These are phyloP conservation scores for Merluccius polli DNA, from an alignment of 2,797 vertebrate genomes.

Conservation along the genomic window DNA sequence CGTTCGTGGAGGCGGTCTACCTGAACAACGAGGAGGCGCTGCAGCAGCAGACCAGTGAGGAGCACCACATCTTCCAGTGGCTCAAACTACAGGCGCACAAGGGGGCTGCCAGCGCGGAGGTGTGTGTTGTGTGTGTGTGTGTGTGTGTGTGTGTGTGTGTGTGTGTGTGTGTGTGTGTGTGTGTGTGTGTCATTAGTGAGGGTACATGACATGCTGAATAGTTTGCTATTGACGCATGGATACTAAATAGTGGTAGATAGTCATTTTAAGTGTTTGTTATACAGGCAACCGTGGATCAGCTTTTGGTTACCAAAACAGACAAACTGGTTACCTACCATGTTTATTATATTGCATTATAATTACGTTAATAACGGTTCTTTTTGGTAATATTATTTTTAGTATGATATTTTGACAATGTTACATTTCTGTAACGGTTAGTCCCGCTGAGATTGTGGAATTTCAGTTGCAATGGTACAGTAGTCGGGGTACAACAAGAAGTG, in stretches of 20 bases:
- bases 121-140: conserved; percentile 31
- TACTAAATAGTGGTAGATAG: no score
- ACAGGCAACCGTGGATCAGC: no score
- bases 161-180: neutral
- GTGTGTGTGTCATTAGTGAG: neutral
- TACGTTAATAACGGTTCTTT: neutral
- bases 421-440: neutral
- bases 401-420: neutral
- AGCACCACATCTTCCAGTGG: conserved; percentile 80
- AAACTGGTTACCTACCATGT: no score
- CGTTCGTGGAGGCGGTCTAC: conserved; percentile 71
- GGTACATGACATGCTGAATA: neutral
- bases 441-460: neutral
- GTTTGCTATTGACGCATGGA: no score
- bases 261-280: no score
- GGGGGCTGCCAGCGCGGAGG: conserved; percentile 77
- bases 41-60: conserved; percentile 69
- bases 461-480: neutral
- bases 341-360: neutral
- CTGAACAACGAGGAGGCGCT: conserved; percentile 70
- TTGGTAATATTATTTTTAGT: neutral
- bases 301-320: no score
- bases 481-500: neutral
- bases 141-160: neutral
- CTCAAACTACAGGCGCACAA: conserved; percentile 73